Evolutionary conservation across 2,113 vertebrate species (phyloP).

Genomic region (Melanerpes aurifrons): DNA sequence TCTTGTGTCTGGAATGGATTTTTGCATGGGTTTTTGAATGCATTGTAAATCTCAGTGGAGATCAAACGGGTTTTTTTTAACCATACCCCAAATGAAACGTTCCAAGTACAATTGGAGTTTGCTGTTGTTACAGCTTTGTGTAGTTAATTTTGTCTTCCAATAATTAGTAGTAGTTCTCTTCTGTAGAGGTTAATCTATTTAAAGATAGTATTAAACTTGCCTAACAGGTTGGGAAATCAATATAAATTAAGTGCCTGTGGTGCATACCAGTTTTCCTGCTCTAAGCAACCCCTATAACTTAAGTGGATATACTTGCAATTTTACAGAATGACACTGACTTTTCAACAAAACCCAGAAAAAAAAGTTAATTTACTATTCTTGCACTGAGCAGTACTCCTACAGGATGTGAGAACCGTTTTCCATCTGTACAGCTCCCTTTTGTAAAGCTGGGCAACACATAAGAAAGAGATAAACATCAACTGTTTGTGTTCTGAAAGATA

Average conservation of each 20-base stretch:
- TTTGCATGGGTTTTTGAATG: conserved; percentile 19
- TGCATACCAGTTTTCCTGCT: conserved; percentile 50
- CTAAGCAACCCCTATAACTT: conserved; percentile 46
- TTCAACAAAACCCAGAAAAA: conserved; percentile 71
- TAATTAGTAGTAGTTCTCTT: conserved; percentile 27
- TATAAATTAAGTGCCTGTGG: conserved; percentile 74
- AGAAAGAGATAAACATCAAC: conserved; percentile 67
- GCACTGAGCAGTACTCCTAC: conserved; percentile 67
- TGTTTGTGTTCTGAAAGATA: conserved; percentile 68
- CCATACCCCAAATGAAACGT: conserved; percentile 20
- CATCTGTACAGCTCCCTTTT: conserved; percentile 73
- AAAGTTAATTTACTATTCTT: conserved; percentile 57
- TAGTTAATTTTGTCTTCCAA: conserved; percentile 57
- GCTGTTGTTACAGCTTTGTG: conserved; percentile 38
- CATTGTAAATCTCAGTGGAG: conserved; percentile 3
- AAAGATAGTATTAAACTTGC: conserved; percentile 50
- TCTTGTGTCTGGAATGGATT: not conserved
- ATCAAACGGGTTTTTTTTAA: not conserved
- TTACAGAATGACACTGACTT: conserved; percentile 66
- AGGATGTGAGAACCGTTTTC: conserved; percentile 41
- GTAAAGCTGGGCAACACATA: conserved; percentile 71
- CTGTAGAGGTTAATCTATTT: conserved; percentile 31
- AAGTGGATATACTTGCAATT: conserved; percentile 60
- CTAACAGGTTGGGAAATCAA: conserved; percentile 58
- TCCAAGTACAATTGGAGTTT: conserved; percentile 21